Evolutionary conservation across 53 echinoderm and acorn worm species (phyloP).

Genomic region (Holothuria leucospilota): DNA sequence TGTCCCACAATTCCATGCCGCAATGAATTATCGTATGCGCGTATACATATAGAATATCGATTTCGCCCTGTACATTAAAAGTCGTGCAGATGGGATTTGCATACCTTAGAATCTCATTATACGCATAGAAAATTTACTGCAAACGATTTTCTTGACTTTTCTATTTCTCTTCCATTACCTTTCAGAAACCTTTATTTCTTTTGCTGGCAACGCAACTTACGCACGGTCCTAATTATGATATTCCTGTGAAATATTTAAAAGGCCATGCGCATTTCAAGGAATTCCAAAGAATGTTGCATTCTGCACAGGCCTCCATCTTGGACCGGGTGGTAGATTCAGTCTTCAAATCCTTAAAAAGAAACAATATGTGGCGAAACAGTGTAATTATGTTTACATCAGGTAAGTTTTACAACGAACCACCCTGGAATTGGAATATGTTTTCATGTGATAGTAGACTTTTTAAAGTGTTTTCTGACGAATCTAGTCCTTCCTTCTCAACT

Average conservation of each 20-base stretch:
- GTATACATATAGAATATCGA: no score
- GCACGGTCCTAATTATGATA: slow-evolving; percentile 43
- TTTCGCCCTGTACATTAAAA: no score
- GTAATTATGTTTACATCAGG: slow-evolving; percentile 58
- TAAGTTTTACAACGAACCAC: not conserved
- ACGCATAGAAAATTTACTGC: no score
- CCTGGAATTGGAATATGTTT: no score
- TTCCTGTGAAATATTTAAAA: slow-evolving; percentile 12
- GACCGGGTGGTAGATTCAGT: slow-evolving; percentile 33
- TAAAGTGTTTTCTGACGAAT: no score
- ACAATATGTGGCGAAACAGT: slow-evolving; percentile 36
- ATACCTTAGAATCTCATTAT: no score
- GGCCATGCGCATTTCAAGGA: slow-evolving; percentile 4
- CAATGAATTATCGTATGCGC: no score
- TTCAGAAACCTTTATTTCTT: slow-evolving; percentile 58
- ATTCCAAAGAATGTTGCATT: not conserved
- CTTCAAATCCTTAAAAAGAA: slow-evolving; percentile 12
- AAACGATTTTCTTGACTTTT: not conserved
- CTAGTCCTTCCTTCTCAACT: no score
- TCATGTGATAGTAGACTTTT: no score
- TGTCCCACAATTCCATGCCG: no score
- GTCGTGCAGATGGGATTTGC: no score
- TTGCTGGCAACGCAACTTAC: slow-evolving; percentile 44
- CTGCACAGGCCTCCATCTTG: slow-evolving; percentile 24
- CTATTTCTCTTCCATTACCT: not conserved